Conservation (phyloP, 2,797 vertebrate species). For the Microctenopoma stevenorrisi region DNA sequence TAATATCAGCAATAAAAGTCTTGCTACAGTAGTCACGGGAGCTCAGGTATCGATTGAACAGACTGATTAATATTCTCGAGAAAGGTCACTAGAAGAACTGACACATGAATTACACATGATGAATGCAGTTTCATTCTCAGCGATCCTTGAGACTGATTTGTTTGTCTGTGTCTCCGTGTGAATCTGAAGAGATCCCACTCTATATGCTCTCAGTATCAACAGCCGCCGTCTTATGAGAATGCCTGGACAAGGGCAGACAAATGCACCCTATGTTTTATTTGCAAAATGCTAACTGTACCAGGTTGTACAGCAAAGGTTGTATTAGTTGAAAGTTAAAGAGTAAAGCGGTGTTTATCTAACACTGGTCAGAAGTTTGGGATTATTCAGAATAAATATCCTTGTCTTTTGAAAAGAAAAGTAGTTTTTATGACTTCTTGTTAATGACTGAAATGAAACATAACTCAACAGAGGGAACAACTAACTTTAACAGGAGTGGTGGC, state of each 20-base stretch:
- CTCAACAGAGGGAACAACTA: too few species aligned
- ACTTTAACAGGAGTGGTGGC: too few species aligned
- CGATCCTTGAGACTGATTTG: neutral
- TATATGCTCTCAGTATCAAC: neutral
- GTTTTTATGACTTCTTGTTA: too few species aligned
- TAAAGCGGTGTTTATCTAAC: too few species aligned
- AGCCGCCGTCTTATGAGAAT: conserved; percentile 5
- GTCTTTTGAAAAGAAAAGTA: too few species aligned
- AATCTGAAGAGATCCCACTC: neutral
- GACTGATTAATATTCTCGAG: neutral
- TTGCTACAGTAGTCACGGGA: neutral
- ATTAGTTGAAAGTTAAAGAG: too few species aligned
- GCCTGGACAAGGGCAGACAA: neutral
- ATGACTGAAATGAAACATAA: neutral
- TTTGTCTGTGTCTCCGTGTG: neutral
- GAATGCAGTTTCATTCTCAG: conserved; percentile 15
- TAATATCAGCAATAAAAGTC: neutral
- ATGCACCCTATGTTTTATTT: conserved; percentile 9
- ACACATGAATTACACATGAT: neutral
- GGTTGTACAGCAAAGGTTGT: too few species aligned
- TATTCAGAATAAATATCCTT: too few species aligned
- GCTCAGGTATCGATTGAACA: conserved; percentile 6
- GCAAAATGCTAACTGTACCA: too few species aligned
- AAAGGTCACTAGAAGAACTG: neutral
- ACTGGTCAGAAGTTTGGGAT: too few species aligned